Base-by-base conservation (phyloP, 2,888 invertebrate genomes). In the Osmoderma eremita region DNA sequence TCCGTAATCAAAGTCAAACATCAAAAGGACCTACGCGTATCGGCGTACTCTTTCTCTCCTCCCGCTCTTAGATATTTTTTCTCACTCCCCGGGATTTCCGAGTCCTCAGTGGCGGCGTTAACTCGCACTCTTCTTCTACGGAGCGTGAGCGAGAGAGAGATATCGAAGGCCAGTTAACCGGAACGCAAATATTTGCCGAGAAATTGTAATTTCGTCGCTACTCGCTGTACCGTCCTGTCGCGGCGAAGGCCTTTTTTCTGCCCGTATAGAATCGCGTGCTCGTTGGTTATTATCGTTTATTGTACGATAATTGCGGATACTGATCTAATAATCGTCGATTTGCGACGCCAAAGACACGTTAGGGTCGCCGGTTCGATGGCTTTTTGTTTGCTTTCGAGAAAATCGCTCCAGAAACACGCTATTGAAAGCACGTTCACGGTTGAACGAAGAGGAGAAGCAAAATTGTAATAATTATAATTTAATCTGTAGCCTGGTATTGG, bases 181-280 rank as follows among this genome's bases (percentile, higher is more conserved):
- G 50, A 67, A 39, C 49, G 64, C 67, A 73, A 73, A 71, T 72
- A 73, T 73, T 73, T 72, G 68, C 72, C 66, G 67, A 70, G 66
- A 68, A 72, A 70, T 71, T 71, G 69, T 71, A 71, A 73, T 73
- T 72, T 65, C 62, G 42, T 39, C 48, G 64, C 18, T 8, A 8
- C 38, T 2, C 4, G 53, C 53, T 38, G 64, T 67, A 68, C n/a
- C n/a, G n/a, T n/a, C n/a, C n/a, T n/a, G 65, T 65, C 67, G 12
- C 42, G 42, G 13, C 42, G 1, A 42, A n/a, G n/a, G 38, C 15
- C 15, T 36, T 61, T 58, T 45, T 45, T 30, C 17, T 39, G n/a
- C 67, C 70, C 68, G 70, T 67, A 72, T 30, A 5, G 6, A 71
- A 73, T 70, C 69, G 70, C 71, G 69, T 72, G 70, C 68, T 71